These are phyloP conservation scores for Brachypteracias leptosomus DNA, from an alignment of 2,113 vertebrate species.

Conservation along the genomic window DNA sequence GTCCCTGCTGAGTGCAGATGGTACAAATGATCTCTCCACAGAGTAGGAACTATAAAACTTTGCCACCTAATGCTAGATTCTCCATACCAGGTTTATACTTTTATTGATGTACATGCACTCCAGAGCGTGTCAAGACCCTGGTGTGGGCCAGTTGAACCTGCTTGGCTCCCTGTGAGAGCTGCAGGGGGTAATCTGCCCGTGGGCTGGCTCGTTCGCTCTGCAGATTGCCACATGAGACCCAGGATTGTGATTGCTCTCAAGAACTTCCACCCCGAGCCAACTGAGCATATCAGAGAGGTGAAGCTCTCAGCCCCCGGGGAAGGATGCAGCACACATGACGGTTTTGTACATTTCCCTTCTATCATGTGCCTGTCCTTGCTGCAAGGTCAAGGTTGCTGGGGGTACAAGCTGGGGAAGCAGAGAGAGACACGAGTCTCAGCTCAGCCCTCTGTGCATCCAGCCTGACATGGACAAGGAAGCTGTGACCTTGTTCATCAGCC, in stretches of 20 bases:
- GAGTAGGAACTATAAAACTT: not conserved
- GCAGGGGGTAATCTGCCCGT: not conserved
- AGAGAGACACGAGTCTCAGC: not conserved
- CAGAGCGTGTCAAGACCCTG: not conserved
- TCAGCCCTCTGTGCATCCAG: not conserved
- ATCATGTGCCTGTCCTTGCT: not conserved
- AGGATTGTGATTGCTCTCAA: slow-evolving; percentile 16
- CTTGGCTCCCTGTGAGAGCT: not conserved
- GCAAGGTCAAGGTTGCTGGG: slow-evolving; percentile 6
- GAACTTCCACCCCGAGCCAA: slow-evolving; percentile 32
- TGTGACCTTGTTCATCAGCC: not conserved
- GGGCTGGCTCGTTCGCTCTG: not conserved
- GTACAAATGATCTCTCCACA: not conserved
- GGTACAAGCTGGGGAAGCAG: not conserved
- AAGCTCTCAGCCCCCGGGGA: slow-evolving; percentile 14
- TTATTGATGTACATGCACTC: not conserved
- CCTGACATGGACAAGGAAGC: not conserved
- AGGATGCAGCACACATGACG: not conserved
- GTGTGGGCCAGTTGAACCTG: not conserved
- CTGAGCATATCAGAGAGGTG: slow-evolving; percentile 42
- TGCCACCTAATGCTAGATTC: not conserved
- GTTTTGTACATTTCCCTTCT: slow-evolving; percentile 8
- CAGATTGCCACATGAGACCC: slow-evolving; percentile 18
- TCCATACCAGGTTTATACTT: not conserved
- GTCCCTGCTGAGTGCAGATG: slow-evolving; percentile 36